Evolutionary conservation across 2,113 vertebrate genomes (phyloP).

Genomic region (Trogon melanurus): DNA sequence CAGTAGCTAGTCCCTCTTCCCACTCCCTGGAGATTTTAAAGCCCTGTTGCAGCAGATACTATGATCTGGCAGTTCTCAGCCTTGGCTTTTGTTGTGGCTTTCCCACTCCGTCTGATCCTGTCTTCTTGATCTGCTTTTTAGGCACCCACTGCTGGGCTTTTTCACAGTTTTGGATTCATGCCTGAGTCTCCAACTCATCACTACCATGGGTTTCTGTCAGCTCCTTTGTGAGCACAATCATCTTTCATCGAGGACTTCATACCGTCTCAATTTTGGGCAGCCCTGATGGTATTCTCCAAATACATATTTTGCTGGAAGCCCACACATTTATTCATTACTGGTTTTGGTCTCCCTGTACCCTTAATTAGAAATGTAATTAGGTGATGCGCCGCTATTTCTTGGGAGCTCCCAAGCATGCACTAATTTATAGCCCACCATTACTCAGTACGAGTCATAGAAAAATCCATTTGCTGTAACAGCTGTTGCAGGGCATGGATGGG

Average conservation of each 20-base stretch:
- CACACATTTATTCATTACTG: slow-evolving; percentile 6
- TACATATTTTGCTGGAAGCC: slow-evolving; percentile 25
- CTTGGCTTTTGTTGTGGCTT: slow-evolving; percentile 15
- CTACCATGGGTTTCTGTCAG: not conserved
- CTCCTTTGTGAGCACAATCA: not conserved
- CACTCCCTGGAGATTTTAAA: not conserved
- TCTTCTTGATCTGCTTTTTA: not conserved
- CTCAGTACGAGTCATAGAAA: not conserved
- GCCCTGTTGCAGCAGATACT: not conserved
- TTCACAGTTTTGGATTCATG: slow-evolving; percentile 6
- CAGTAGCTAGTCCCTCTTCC: not conserved
- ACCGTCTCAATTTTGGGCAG: not conserved
- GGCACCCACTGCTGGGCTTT: not conserved
- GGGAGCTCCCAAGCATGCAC: slow-evolving; percentile 47
- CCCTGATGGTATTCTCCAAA: not conserved
- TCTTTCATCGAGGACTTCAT: not conserved
- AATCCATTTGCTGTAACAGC: slow-evolving; percentile 57
- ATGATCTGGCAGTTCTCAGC: not conserved
- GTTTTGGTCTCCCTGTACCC: slow-evolving; percentile 9
- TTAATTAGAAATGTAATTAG: slow-evolving; percentile 65
- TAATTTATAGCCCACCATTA: slow-evolving; percentile 55
- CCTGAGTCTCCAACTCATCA: not conserved
- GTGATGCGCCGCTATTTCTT: slow-evolving; percentile 21
- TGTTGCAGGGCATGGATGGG: slow-evolving; percentile 4
- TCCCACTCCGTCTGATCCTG: not conserved